Conservation (phyloP, 30 jellyfish, hydroid and myxozoan genomes). For the Sanderia malayensis region DNA sequence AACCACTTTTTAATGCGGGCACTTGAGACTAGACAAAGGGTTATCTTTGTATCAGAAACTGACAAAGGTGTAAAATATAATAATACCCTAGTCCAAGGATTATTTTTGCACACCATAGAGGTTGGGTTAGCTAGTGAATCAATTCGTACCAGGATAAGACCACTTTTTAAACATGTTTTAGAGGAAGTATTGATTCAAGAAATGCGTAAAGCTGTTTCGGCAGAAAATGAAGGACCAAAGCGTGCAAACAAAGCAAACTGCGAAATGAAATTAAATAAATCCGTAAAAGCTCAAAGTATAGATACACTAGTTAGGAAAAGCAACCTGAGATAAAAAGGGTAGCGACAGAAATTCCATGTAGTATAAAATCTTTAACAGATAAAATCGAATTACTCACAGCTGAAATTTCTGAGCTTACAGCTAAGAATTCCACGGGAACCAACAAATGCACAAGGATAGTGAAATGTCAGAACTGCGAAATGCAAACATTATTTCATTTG, state of each 20-base stretch:
- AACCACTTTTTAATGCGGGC: conserved; percentile 25
- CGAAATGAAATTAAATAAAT: background rate
- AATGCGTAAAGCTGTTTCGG: conserved; percentile 17
- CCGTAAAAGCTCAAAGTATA: background rate
- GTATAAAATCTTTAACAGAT: background rate
- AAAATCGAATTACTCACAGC: background rate
- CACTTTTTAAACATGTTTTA: conserved; percentile 9
- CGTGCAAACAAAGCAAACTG: background rate
- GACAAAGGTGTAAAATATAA: conserved; percentile 33
- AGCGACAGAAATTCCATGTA: background rate
- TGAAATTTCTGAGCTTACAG: background rate
- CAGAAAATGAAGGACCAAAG: background rate
- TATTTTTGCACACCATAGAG: conserved; percentile 49
- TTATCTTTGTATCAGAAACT: conserved; percentile 46
- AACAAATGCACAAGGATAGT: too few species aligned
- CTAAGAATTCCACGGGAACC: conserved; percentile 5
- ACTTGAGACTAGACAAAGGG: conserved; percentile 32
- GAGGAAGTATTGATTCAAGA: conserved; percentile 15
- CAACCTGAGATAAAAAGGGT: background rate
- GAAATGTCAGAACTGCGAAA: background rate
- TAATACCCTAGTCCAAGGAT: conserved; percentile 38
- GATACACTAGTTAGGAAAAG: conserved; percentile 6
- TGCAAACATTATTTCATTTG: background rate
- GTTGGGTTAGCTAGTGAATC: conserved; percentile 28
- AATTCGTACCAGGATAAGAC: conserved; percentile 26